Percentiles rank a stretch among this genome's conserved stretches.
Conservation (phyloP, 92 coral and sea anemone species). For the Paramuricea clavata region DNA sequence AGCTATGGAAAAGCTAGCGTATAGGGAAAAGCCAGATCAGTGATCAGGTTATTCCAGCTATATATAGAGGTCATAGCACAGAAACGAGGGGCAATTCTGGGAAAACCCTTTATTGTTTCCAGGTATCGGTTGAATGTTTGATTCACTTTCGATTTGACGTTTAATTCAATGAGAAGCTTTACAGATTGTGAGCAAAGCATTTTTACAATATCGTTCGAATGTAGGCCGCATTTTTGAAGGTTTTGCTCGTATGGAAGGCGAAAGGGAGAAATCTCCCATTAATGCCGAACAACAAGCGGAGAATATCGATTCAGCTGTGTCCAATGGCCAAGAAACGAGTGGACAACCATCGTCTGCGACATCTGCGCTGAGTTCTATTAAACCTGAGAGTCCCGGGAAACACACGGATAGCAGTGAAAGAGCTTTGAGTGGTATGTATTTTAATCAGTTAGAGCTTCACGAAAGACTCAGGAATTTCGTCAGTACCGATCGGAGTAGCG, state of each 20-base stretch:
- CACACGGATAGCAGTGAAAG: not conserved
- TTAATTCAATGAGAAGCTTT: not conserved
- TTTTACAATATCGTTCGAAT: not conserved
- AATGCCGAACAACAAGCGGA: not conserved
- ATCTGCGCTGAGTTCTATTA: not conserved
- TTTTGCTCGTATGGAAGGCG: not conserved
- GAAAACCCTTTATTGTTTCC: too few species aligned
- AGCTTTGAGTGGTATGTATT: not conserved
- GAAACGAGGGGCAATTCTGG: too few species aligned
- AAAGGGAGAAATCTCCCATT: not conserved
- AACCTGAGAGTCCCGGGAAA: not conserved
- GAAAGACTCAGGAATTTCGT: too few species aligned
- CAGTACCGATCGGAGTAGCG: too few species aligned
- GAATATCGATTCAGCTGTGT: not conserved
- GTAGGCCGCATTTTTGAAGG: not conserved
- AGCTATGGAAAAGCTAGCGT: too few species aligned
- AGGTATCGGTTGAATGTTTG: not conserved
- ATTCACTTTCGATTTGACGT: not conserved
- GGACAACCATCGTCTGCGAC: not conserved
- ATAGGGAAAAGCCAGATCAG: too few species aligned
- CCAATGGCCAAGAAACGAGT: not conserved
- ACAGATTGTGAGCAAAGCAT: not conserved
- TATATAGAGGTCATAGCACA: too few species aligned
- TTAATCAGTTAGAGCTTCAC: not conserved
- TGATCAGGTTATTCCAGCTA: too few species aligned